Percentiles rank a stretch among this genome's conserved stretches.
Conservation (phyloP, 2,888 invertebrate genomes). For the Epirrita christyi region DNA sequence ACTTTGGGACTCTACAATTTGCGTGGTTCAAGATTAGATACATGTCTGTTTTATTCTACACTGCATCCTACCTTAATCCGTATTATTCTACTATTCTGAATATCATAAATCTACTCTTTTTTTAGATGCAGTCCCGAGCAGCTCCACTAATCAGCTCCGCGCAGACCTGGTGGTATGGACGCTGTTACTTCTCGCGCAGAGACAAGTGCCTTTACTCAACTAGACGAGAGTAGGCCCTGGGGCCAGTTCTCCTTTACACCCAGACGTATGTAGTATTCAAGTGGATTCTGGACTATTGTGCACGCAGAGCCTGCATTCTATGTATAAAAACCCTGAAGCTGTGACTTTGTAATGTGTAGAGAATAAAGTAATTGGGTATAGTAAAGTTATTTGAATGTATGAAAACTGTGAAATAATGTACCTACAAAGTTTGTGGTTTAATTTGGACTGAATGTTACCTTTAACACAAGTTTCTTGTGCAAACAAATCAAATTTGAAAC, state of each 20-base stretch:
- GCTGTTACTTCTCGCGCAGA: conserved; percentile 55
- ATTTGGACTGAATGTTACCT: background rate
- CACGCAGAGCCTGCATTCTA: background rate
- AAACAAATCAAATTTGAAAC: no score
- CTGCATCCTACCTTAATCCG: no score
- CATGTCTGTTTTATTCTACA: no score
- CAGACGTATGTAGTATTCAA: no score
- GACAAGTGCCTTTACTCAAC: conserved; percentile 67
- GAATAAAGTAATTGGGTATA: background rate
- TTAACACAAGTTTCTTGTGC: no score
- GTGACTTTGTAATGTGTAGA: background rate
- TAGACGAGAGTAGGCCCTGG: conserved; percentile 3
- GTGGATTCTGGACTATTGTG: no score
- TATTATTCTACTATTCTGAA: no score
- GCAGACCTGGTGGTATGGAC: conserved; percentile 60
- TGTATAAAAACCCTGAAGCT: conserved; percentile 5
- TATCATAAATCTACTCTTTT: conserved; percentile 21
- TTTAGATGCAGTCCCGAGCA: conserved; percentile 68
- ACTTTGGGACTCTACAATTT: no score
- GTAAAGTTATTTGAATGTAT: no score
- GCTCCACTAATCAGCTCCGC: conserved; percentile 50
- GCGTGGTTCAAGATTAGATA: no score
- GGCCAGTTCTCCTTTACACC: background rate
- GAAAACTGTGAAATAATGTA: no score
- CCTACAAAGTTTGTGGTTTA: no score